These are phyloP conservation scores for Cheilosia impressa DNA, from an alignment of 2,888 invertebrate species.

Conservation along the genomic window DNA sequence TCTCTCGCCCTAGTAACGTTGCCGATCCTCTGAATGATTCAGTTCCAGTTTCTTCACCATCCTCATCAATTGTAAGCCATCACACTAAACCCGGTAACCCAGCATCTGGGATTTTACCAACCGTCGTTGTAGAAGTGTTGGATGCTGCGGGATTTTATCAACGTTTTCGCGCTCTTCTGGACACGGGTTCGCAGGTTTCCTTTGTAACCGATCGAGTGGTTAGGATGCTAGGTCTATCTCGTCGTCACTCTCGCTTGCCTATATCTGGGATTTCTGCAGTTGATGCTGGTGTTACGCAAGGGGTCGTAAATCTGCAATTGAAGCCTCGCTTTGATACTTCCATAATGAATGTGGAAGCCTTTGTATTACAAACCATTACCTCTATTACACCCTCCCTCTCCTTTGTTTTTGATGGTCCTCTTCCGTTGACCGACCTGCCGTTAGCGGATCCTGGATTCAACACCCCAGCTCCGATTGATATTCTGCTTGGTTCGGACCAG, in stretches of 20 bases:
- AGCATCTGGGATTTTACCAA: constrained; percentile 3
- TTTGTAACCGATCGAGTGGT: constrained; percentile 17
- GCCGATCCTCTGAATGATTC: not conserved
- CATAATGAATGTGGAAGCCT: constrained; percentile 17
- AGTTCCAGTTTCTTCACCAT: not conserved
- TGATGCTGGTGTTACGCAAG: constrained; percentile 29
- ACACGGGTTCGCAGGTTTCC: not conserved
- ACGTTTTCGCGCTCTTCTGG: not conserved
- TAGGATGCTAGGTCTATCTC: constrained; percentile 9
- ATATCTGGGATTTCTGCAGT: constrained; percentile 8
- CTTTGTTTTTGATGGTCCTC: constrained; percentile 1
- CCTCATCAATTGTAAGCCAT: constrained; percentile 14
- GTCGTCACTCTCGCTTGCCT: constrained; percentile 19
- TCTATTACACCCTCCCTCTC: constrained; percentile 20
- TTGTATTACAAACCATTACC: constrained; percentile 24
- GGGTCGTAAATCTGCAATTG: constrained; percentile 6
- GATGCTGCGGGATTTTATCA: not conserved
- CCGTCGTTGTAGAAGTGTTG: constrained; percentile 5
- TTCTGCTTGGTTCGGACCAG: constrained; percentile 7
- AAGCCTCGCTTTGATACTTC: constrained; percentile 10
- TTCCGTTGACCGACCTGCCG: constrained; percentile 13
- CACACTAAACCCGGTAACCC: constrained; percentile 6
- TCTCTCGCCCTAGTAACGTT: too few species aligned
- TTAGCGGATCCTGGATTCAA: constrained; percentile 12
- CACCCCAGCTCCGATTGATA: constrained; percentile 19